Conservation (phyloP, 2,797 vertebrate species). For the Pipistrellus pipistrellus region DNA sequence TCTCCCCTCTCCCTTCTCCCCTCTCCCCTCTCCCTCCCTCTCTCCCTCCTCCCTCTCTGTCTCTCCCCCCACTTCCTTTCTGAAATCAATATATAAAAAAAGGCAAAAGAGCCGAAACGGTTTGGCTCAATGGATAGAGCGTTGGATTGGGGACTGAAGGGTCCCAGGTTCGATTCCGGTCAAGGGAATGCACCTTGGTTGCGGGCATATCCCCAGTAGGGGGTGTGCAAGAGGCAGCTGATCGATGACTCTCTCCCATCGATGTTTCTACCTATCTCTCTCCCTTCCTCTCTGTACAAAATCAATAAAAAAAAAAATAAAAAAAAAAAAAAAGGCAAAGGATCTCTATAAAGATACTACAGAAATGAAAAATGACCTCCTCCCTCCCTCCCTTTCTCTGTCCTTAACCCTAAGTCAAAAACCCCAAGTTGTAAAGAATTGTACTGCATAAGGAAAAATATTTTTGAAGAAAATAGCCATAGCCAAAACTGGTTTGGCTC, state of each 20-base stretch:
- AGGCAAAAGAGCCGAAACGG: background rate
- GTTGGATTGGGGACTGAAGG: too few species aligned
- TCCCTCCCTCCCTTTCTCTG: background rate
- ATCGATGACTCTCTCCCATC: too few species aligned
- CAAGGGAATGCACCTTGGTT: too few species aligned
- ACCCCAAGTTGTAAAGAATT: slow-evolving; percentile 49
- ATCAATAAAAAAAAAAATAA: background rate
- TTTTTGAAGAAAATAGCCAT: slow-evolving; percentile 48
- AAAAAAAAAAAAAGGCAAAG: background rate
- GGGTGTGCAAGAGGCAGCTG: too few species aligned
- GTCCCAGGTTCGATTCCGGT: too few species aligned
- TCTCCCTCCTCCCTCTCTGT: background rate
- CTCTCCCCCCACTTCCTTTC: too few species aligned
- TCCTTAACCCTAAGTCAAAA: slow-evolving; percentile 39
- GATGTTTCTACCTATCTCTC: background rate
- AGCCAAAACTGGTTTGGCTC: background rate
- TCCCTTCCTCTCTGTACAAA: background rate
- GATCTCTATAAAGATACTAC: background rate
- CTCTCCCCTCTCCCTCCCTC: too few species aligned
- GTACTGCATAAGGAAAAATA: background rate
- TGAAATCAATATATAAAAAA: background rate
- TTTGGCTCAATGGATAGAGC: too few species aligned
- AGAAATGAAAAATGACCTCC: background rate
- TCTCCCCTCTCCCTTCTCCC: too few species aligned
- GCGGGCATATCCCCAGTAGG: too few species aligned